Base-by-base conservation (phyloP, 2,888 invertebrate species). In the Anorthoa munda region DNA sequence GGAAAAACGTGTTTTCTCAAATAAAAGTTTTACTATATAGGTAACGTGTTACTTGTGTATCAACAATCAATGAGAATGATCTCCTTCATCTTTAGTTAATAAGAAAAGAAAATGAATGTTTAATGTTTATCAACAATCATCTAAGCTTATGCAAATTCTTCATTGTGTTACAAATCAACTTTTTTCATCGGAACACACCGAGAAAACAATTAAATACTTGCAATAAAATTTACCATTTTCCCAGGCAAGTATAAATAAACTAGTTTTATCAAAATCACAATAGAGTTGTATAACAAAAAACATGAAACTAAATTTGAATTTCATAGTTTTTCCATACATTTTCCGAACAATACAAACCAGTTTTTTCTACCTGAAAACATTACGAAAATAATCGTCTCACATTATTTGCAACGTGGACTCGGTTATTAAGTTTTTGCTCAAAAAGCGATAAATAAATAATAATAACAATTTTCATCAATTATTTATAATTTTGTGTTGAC, bases 11-110 rank as follows among this genome's bases (percentile, higher is more conserved):
- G 67, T 66, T 51, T 31, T 51, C 45, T 61, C 53, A 72, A 18
- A n/a, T 31, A 17, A 9, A 53, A 61, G 15, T 63, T 31, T 51
- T 17, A 39, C n/a, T 48, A 4, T 21, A 17, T 39, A n/a, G n/a
- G n/a, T n/a, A 65, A 74, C 56, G 17, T n/a, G 21, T 12, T 21
- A 58, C 75, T 66, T 58, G 50, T 51, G 66, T 60, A 50, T 4
- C 13, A n/a, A 5, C 50, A 51, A 74, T 58, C 31, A 46, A 13
- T 59, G 11, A 7, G 39, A 59, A 67, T 31, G 13, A 48, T 53
- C n/a, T 74, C 13, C 4, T 45, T 39, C n/a, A 15, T 11, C 9
- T 21, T 53, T 2, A 26, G 50, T 4, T 13, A 39, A 45, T 50
- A 13, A 26, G 2, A 12, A 12, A 71, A 21, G 15, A 26, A 60